These are phyloP conservation scores for Apodemus sylvaticus DNA, from an alignment of 2,113 vertebrate species.

Conservation along the genomic window DNA sequence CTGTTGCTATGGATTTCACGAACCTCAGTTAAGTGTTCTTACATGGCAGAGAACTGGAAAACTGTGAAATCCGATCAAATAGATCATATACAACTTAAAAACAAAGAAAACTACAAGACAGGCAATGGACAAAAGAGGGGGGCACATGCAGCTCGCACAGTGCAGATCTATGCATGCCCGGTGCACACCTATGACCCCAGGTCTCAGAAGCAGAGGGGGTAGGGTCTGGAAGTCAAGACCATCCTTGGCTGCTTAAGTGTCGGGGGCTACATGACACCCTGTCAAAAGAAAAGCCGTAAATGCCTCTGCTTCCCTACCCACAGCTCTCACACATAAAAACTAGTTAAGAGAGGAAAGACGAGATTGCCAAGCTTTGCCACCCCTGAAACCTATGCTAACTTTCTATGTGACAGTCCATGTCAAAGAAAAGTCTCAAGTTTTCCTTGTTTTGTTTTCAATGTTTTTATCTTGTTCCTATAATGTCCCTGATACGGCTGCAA, in stretches of 20 bases:
- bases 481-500: neutral
- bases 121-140: neutral
- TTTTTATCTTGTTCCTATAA: neutral
- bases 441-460: neutral
- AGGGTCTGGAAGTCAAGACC: neutral
- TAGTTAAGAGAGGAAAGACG: neutral
- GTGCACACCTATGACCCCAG: neutral
- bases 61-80: neutral
- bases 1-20: neutral
- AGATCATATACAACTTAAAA: conserved; percentile 21
- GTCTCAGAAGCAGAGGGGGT: neutral
- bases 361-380: neutral
- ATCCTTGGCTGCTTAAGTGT: neutral
- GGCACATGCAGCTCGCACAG: neutral
- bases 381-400: neutral
- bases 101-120: neutral
- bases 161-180: neutral
- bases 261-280: neutral
- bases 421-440: conserved; percentile 29
- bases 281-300: neutral
- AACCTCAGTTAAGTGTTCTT: neutral
- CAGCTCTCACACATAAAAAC: neutral
- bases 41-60: conserved; percentile 2
- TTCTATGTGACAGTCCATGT: neutral
- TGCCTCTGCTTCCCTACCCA: neutral